Base-by-base conservation (phyloP, 2,113 vertebrate genomes). In the Athene noctua region DNA sequence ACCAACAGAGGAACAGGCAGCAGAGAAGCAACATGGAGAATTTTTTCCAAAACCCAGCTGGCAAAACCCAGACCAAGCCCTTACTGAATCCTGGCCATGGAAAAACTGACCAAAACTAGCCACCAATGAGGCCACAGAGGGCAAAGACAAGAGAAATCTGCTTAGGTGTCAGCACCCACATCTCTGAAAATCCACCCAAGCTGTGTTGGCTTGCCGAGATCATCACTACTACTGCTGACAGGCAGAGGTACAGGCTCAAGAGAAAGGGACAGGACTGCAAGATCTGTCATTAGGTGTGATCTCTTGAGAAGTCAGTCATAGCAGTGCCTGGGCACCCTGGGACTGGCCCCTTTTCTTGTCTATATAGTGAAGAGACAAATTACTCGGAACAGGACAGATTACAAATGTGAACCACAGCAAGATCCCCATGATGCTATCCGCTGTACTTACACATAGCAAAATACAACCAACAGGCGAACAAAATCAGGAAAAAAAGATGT, bases 201-300 rank as follows among this genome's bases (percentile, higher is more conserved):
- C 54, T 0, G 0, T 1, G 6, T 0, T 57, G 30, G 52, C 34
- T 58, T 54, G 30, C 54, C 0, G 1, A 78, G 44, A 80, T 26
- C 58, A 23, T 40, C 74, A 51, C 21, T 32, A 3, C 18, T 22
- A 12, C 26, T 2, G 1, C 26, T 79, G 49, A n/a, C 46, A 44
- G 18, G n/a, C 15, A 57, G 25, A 29, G 25, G 9, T 34, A 70
- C 3, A 13, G 36, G 36, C 47, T 40, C 25, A 4, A 85, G 44
- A 70, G 25, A 22, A 15, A 68, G 17, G 6, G 23, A 42, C 3
- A 62, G 15, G 16, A 23, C 42, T 17, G 44, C 52, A 74, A 92
- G 66, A 42, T 8, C 1, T 44, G 44, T 27, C 26, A 65, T 21
- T 42, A 22, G 23, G 26, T 40, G 52, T 26, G 15, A 51, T 61